Evolutionary conservation across 1,140 invertebrate genomes (phyloP).

Genomic region (Meloidogyne exigua): DNA sequence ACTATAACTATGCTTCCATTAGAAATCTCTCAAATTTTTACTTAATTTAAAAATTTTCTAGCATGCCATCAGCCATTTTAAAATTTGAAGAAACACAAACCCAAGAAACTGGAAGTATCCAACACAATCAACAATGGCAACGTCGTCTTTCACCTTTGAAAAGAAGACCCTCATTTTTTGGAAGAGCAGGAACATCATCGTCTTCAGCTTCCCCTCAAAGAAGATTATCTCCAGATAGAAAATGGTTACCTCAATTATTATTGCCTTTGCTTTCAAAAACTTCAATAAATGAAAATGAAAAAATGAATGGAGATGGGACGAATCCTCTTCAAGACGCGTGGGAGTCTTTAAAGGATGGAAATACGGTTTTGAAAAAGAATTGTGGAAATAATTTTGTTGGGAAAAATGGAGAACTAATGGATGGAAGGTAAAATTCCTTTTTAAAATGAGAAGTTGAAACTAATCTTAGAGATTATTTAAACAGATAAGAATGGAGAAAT

Average conservation of each 20-base stretch:
- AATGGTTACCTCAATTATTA: background rate
- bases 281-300: background rate
- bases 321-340: background rate
- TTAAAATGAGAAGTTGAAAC: background rate
- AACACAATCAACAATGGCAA: slow-evolving; percentile 12
- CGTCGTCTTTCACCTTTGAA: slow-evolving; percentile 21
- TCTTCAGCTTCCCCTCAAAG: background rate
- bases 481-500: background rate
- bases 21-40: too few species aligned
- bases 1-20: too few species aligned
- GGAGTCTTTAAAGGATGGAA: background rate
- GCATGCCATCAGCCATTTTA: background rate
- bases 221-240: background rate
- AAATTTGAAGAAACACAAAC: background rate
- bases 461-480: background rate
- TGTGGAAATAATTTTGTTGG: background rate
- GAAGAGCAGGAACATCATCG: background rate
- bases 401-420: background rate
- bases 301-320: background rate
- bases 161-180: slow-evolving; percentile 12
- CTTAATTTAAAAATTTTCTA: background rate
- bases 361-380: background rate
- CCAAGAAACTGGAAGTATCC: background rate
- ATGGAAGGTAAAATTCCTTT: background rate
- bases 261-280: slow-evolving; percentile 1